These are phyloP conservation scores for Drosophila sturtevanti DNA, from an alignment of 1,140 invertebrate genomes.

Conservation along the genomic window DNA sequence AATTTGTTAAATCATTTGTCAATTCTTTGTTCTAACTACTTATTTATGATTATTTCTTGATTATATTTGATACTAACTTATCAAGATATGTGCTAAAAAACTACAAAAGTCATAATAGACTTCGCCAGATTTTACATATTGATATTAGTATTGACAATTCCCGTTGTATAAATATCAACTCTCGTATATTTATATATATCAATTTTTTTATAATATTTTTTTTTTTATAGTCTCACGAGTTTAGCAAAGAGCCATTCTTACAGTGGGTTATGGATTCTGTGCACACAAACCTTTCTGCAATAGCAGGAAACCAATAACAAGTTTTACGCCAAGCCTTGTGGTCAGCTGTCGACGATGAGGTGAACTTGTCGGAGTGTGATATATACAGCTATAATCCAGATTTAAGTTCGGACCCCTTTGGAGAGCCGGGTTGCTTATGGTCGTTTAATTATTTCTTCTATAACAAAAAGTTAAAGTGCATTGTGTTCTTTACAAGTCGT, in stretches of 20 bases:
- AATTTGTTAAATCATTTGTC: too few relatives aligned
- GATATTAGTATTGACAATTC: neutral
- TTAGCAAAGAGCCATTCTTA: constrained; percentile 95
- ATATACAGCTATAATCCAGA: constrained; percentile 99
- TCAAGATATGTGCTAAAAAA: too few relatives aligned
- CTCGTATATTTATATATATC: neutral
- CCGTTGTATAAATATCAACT: too few relatives aligned
- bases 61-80: too few relatives aligned
- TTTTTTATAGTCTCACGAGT: constrained; percentile 92
- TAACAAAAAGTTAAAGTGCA: constrained; percentile 97
- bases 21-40: too few relatives aligned
- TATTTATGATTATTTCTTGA: too few relatives aligned
- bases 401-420: constrained; percentile 97
- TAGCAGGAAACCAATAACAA: constrained; percentile 92
- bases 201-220: constrained; percentile 13
- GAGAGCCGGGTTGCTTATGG: constrained; percentile 99
- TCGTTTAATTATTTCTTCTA: constrained; percentile 99
- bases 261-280: constrained; percentile 96
- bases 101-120: too few relatives aligned
- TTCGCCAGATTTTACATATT: too few relatives aligned
- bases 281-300: constrained; percentile 93
- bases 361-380: constrained; percentile 94
- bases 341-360: constrained; percentile 96
- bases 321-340: constrained; percentile 91
- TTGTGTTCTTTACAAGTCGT: constrained; percentile 98